Percentiles rank a stretch among this genome's conserved stretches.
Conservation (phyloP, 1,140 invertebrate species). For the Apis laboriosa region DNA sequence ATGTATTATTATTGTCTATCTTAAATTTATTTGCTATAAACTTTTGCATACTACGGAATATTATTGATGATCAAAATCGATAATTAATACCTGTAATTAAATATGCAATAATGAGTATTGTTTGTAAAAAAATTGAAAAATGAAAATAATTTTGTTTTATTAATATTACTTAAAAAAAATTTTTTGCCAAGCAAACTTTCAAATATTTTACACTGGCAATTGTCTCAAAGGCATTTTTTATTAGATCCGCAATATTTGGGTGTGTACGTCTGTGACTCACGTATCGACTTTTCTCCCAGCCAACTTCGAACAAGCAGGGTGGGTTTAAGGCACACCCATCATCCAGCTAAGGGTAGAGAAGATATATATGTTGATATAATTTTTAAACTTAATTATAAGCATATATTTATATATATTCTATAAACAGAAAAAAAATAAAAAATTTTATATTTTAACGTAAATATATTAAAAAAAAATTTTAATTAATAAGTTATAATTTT, state of each 20-base stretch:
- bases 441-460: too few relatives aligned
- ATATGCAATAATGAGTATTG: not conserved
- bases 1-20: not conserved
- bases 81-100: not conserved
- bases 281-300: slow-evolving; percentile 69
- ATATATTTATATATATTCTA: too few relatives aligned
- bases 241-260: slow-evolving; percentile 32
- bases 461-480: too few relatives aligned
- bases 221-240: not conserved
- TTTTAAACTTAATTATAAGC: too few relatives aligned
- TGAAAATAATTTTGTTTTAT: not conserved
- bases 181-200: not conserved
- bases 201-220: not conserved
- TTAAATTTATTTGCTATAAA: not conserved
- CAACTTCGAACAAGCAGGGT: slow-evolving; percentile 48
- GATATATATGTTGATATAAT: not conserved
- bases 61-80: too few relatives aligned
- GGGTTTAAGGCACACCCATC: slow-evolving; percentile 13
- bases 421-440: too few relatives aligned
- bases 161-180: not conserved
- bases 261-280: slow-evolving; percentile 65
- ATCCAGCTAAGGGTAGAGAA: slow-evolving; percentile 45
- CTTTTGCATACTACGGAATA: too few relatives aligned
- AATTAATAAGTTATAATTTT: not conserved
- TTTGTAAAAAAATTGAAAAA: not conserved